Percentiles rank a stretch among this genome's conserved stretches.
Evolutionary conservation across 2,113 vertebrate genomes (phyloP).

Genomic region (Paradoxurus hermaphroditus): DNA sequence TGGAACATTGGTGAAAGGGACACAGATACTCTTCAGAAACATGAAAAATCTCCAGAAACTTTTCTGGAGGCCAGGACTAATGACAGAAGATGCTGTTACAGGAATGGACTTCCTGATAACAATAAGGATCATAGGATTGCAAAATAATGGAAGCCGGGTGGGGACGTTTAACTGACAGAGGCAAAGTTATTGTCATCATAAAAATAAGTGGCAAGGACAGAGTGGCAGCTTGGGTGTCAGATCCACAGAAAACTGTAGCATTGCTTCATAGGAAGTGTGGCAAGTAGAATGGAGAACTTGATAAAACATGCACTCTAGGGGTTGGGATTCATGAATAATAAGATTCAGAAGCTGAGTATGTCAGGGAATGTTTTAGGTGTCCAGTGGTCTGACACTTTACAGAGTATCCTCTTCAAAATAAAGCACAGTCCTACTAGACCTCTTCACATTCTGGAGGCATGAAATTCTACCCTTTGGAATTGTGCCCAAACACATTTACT

Average conservation of each 20-base stretch:
- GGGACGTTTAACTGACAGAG: neutral
- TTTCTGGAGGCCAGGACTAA: neutral
- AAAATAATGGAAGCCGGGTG: neutral
- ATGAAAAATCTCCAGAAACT: neutral
- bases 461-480: neutral
- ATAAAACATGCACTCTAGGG: neutral
- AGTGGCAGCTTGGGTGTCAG: neutral
- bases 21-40: neutral
- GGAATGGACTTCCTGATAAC: neutral
- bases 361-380: neutral
- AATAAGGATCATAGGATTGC: neutral
- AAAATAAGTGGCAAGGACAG: neutral
- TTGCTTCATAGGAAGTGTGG: neutral
- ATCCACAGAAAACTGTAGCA: neutral
- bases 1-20: accelerated
- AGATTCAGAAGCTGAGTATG: neutral
- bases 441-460: neutral
- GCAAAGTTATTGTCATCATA: neutral
- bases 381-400: neutral
- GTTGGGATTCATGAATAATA: neutral
- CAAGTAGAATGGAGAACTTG: neutral
- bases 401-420: neutral
- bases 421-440: neutral
- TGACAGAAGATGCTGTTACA: neutral
- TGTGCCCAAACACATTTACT: neutral